phyloP scores from a whole-genome alignment of 2,797 vertebrate genomes.

The Dermochelys coriacea region DNA sequence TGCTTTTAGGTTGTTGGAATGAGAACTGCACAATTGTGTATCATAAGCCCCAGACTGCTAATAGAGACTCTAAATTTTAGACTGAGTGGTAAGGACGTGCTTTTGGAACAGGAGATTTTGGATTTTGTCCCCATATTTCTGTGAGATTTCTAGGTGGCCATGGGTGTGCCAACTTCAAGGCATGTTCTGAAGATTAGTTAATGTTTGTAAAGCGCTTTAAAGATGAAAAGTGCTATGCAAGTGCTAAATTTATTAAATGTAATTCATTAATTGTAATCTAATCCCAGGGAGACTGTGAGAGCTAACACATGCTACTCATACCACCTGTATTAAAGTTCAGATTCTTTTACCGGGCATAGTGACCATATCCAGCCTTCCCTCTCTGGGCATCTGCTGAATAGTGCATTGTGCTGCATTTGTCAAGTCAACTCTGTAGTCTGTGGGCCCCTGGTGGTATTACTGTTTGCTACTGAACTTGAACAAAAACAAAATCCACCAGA shows the following conservation, averaged over 20 bases:
- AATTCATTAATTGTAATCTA: not conserved
- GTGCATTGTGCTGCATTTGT: not conserved
- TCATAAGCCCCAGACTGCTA: not conserved
- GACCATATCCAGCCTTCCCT: not conserved
- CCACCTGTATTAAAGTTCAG: not conserved
- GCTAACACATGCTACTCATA: not conserved
- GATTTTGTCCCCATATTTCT: not conserved
- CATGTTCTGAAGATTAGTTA: not conserved
- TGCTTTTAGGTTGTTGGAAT: not conserved
- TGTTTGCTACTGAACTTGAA: not conserved
- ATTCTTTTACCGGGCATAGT: not conserved
- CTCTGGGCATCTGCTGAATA: not conserved
- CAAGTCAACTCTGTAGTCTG: not conserved
- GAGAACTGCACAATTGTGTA: not conserved
- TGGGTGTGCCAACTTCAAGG: not conserved
- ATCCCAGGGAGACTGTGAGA: not conserved
- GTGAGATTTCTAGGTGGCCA: not conserved
- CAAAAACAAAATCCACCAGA: not conserved
- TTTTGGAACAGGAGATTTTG: not conserved
- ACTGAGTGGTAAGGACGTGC: not conserved
- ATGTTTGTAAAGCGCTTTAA: not conserved
- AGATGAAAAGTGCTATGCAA: not conserved
- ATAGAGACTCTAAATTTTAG: not conserved
- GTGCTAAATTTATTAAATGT: slow-evolving; percentile 11
- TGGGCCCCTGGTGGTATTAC: not conserved